Evolutionary conservation across 1,140 invertebrate genomes (phyloP).

Genomic region (Pseudachorutes palmiensis): DNA sequence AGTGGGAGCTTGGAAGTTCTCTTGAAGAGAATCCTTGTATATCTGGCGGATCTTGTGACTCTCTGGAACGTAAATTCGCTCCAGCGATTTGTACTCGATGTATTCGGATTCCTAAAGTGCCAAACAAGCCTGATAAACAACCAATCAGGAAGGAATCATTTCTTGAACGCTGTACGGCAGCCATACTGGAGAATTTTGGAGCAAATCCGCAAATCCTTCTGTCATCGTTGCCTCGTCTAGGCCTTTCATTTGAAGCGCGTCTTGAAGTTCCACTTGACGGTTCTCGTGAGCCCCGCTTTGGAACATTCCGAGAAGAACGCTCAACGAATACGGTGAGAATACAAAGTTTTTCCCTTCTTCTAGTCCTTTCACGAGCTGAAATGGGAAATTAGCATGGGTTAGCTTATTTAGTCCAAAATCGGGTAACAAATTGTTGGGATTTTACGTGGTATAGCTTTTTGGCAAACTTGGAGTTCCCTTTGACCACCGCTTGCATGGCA

Average conservation of each 20-base stretch:
- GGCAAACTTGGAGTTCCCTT: background rate
- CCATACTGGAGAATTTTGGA: background rate
- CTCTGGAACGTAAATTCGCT: background rate
- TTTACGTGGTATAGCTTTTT: background rate
- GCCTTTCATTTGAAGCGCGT: background rate
- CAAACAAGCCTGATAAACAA: background rate
- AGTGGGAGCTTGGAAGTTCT: background rate
- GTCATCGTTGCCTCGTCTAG: background rate
- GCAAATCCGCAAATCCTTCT: background rate
- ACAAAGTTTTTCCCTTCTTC: background rate
- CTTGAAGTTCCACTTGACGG: background rate
- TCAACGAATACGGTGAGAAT: background rate
- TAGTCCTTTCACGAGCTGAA: background rate
- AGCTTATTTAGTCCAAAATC: background rate
- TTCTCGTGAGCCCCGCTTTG: background rate
- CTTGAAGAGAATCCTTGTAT: background rate
- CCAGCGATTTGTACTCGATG: slow-evolving; percentile 2
- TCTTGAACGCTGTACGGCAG: background rate
- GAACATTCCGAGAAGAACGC: slow-evolving; percentile 5
- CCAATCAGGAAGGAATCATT: background rate
- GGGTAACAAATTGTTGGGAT: background rate
- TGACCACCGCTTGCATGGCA: background rate
- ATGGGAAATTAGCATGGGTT: background rate
- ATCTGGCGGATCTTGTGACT: background rate
- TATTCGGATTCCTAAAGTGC: background rate